Evolutionary conservation across 2,113 vertebrate genomes (phyloP).

Genomic region (Atrichornis clamosus): DNA sequence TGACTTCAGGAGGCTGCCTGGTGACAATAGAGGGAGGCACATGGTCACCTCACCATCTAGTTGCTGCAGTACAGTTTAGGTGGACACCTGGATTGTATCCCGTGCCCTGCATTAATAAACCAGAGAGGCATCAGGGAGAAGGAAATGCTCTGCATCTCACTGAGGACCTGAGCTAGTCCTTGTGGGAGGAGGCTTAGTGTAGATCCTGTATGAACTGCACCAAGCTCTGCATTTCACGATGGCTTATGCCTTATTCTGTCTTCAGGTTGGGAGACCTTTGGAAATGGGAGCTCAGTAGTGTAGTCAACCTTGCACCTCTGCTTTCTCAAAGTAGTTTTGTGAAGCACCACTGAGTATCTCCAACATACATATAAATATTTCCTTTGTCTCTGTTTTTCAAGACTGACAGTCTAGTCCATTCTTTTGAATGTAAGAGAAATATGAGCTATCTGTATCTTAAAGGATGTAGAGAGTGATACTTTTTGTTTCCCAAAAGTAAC

Average conservation of each 20-base stretch:
- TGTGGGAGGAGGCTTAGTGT: not conserved
- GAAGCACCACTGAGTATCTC: not conserved
- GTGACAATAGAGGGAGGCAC: not conserved
- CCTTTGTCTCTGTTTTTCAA: not conserved
- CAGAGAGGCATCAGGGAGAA: not conserved
- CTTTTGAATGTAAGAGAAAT: not conserved
- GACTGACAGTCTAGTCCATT: not conserved
- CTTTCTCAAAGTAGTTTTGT: not conserved
- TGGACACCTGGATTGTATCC: not conserved
- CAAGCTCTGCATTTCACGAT: not conserved
- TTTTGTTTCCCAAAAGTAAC: not conserved
- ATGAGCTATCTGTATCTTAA: not conserved
- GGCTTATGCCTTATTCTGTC: not conserved
- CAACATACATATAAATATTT: not conserved
- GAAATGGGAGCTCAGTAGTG: not conserved
- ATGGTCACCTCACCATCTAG: not conserved
- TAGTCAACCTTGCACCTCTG: fast-evolving
- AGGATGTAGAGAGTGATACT: not conserved
- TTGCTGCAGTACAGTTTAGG: not conserved
- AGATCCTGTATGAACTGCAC: not conserved
- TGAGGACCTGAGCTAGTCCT: not conserved
- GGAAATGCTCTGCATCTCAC: not conserved
- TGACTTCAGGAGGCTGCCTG: not conserved
- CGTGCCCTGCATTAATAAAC: not conserved
- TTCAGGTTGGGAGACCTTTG: not conserved